These are phyloP conservation scores for Euthynnus affinis DNA, from an alignment of 2,797 vertebrate genomes.

Conservation along the genomic window DNA sequence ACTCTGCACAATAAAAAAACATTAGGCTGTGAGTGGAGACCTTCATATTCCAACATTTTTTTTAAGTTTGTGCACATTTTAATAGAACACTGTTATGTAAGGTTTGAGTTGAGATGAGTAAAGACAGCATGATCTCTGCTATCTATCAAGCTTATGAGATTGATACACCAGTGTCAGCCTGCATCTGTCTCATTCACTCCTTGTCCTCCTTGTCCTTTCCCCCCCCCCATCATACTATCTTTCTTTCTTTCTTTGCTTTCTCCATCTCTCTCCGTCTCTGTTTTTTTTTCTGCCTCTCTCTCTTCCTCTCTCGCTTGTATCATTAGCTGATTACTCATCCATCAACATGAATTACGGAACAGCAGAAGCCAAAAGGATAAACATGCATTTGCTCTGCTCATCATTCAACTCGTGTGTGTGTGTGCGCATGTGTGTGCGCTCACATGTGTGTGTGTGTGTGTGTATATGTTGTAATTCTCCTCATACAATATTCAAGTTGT, in stretches of 20 bases:
- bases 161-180: constrained; percentile 15
- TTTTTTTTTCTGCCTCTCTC: background rate
- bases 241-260: background rate
- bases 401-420: constrained; percentile 37
- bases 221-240: background rate
- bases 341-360: constrained; percentile 68
- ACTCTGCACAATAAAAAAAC: too few species aligned
- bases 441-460: constrained; percentile 28
- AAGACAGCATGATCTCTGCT: background rate
- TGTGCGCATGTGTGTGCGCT: background rate
- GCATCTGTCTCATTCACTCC: constrained; percentile 4
- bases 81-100: too few species aligned
- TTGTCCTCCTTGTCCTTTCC: constrained; percentile 5
- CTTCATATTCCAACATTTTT: too few species aligned
- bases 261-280: background rate
- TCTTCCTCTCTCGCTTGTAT: constrained; percentile 22
- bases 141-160: background rate
- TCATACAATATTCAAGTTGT: constrained; percentile 64
- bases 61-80: background rate
- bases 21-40: too few species aligned
- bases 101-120: background rate
- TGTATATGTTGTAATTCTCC: constrained; percentile 17
- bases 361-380: constrained; percentile 58
- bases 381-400: constrained; percentile 43
- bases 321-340: constrained; percentile 74